Conservation (phyloP, 2,113 vertebrate species). For the Casuarius casuarius region DNA sequence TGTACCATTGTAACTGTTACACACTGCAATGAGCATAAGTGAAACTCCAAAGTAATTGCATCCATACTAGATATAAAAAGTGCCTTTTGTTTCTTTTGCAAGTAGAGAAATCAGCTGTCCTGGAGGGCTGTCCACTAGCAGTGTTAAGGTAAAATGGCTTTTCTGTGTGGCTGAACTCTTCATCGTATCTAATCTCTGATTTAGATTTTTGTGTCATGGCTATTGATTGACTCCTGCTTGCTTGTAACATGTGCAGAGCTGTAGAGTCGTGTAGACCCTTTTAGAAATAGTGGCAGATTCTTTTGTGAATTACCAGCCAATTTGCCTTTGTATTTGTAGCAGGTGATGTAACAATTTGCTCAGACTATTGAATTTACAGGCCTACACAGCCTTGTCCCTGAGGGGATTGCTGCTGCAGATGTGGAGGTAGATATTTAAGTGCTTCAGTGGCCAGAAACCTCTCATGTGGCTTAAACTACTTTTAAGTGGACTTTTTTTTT, state of each 20-base stretch:
- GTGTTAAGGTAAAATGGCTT: not conserved
- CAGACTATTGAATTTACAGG: not conserved
- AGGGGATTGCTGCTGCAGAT: not conserved
- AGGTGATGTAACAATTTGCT: not conserved
- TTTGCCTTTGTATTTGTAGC: not conserved
- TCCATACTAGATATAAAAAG: not conserved
- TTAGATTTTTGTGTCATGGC: not conserved
- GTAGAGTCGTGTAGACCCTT: not conserved
- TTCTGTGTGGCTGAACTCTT: not conserved
- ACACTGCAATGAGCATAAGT: fast-evolving
- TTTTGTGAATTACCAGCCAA: fast-evolving
- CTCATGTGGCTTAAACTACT: not conserved
- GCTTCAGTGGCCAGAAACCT: not conserved
- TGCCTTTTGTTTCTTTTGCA: not conserved
- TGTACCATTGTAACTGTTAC: not conserved
- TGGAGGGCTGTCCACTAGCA: not conserved
- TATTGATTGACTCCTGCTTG: not conserved
- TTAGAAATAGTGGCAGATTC: not conserved
- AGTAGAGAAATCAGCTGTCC: not conserved
- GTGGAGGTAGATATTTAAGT: not conserved
- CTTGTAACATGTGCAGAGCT: not conserved
- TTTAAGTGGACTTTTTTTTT: not conserved
- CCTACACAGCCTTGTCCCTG: not conserved
- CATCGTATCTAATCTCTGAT: not conserved
- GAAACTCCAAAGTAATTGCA: not conserved